Evolutionary conservation across 2,888 invertebrate genomes (phyloP), one percentile per base, ranked within the genome.

Genomic region (Caenorhabditis angaria): DNA sequence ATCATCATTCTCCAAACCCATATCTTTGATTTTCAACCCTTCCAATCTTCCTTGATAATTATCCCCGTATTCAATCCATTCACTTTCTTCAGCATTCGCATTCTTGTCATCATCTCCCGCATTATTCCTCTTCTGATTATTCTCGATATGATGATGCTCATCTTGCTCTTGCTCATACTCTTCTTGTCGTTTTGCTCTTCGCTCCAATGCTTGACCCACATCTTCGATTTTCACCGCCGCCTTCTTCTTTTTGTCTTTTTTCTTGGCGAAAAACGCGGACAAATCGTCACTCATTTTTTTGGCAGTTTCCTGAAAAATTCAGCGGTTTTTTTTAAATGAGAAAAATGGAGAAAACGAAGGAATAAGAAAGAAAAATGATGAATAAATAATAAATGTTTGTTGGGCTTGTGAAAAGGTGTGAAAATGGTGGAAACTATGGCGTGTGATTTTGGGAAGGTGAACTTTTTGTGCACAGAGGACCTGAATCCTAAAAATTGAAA

Each of bases 211-310:
- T 25, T 80, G 77, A n/a, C 82, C 83, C 57, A 84, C 81, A 24
- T 82, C 84, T 61, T 84, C 82, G 54, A 85, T 70, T 58, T 82
- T 83, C 54, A 85, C 79, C 22, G 80, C 78, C 5, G 65, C 66
- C 75, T 78, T 77, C 78, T 81, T 79, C 77, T 83, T 85, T 66
- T 84, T 84, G 61, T 82, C 83, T 65, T 84, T 84, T 70, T 85
- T 85, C 60, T 84, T 85, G 47, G 85, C 85, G 48, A 85, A 85
- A 72, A 85, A 84, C 25, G 80, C 80, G 35, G 78, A 77, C 60
- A 85, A 66, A 76, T 84, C 85, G 65, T 82, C 82, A 47, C 76
- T 65, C 83, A 83, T 82, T 61, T 50, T 76, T 12, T 41, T 18
- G n/a, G 29, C 27, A 22, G 12, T n/a, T 8, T 5, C 14, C n/a